A percentile compares a stretch with the other conserved stretches of the same genome.
These are phyloP conservation scores for Lagopus leucura DNA, from an alignment of 2,113 vertebrate species.

Conservation along the genomic window DNA sequence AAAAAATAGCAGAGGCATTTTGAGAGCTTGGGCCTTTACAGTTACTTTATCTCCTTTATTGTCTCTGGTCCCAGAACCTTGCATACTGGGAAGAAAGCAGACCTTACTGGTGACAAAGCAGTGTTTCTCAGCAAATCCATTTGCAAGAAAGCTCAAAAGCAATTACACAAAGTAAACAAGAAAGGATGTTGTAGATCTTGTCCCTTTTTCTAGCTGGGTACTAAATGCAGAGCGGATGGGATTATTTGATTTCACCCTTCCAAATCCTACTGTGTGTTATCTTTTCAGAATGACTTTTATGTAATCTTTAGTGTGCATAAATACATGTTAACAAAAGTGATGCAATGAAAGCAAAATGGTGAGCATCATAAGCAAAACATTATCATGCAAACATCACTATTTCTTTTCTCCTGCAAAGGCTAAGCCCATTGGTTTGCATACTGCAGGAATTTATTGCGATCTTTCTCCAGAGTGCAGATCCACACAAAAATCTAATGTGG, in stretches of 20 bases:
- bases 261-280: slow-evolving; percentile 42
- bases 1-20: background rate
- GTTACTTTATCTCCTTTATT: background rate
- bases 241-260: slow-evolving; percentile 45
- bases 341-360: slow-evolving; percentile 52
- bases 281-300: slow-evolving; percentile 52
- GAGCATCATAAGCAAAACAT: background rate
- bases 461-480: background rate
- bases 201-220: slow-evolving; percentile 9
- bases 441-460: background rate
- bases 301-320: slow-evolving; percentile 66
- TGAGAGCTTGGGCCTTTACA: background rate
- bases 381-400: background rate
- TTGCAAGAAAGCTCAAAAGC: slow-evolving; percentile 38
- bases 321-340: slow-evolving; percentile 61
- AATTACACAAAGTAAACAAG: slow-evolving; percentile 64
- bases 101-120: background rate
- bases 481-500: background rate
- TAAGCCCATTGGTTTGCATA: background rate
- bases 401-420: background rate
- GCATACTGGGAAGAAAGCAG: background rate
- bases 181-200: slow-evolving; percentile 43
- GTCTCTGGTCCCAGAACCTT: background rate
- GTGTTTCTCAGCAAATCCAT: slow-evolving; percentile 32
- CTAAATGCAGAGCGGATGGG: slow-evolving; percentile 47